Evolutionary conservation across 2,888 invertebrate species (phyloP).

Genomic region (Tanypteryx hageni): DNA sequence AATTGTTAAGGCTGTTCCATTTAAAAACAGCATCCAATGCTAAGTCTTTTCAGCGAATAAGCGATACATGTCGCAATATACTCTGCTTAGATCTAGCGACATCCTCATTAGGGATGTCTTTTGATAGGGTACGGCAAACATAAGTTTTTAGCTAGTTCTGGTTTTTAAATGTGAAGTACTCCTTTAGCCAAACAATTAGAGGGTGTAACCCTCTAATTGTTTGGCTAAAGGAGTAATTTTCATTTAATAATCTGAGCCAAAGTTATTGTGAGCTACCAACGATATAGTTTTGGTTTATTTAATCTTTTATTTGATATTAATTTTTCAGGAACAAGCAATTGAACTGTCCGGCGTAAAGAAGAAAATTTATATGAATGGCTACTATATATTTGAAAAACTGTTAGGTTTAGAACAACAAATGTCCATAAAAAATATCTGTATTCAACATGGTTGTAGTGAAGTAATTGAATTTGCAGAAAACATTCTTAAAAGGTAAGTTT

Average conservation of each 20-base stretch:
- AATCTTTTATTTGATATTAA: too few relatives aligned
- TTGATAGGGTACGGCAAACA: not conserved
- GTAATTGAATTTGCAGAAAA: constrained; percentile 31
- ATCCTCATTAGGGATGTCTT: constrained; percentile 4
- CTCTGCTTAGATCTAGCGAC: constrained; percentile 47
- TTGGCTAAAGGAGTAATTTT: too few relatives aligned
- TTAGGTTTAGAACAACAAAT: constrained; percentile 22
- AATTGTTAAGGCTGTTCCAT: constrained; percentile 22
- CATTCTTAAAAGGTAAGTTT: constrained; percentile 6
- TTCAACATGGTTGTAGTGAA: constrained; percentile 46
- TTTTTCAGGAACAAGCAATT: constrained; percentile 15
- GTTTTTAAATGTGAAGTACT: too few relatives aligned
- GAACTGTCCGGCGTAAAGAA: not conserved
- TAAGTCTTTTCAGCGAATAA: constrained; percentile 16
- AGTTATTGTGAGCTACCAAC: too few relatives aligned
- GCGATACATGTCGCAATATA: constrained; percentile 34
- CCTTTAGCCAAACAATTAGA: too few relatives aligned
- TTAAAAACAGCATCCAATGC: constrained; percentile 34
- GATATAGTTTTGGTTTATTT: too few relatives aligned
- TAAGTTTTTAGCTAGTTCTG: too few relatives aligned
- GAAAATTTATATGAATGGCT: constrained; percentile 20
- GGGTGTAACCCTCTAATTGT: too few relatives aligned
- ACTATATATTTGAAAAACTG: constrained; percentile 50
- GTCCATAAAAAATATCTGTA: constrained; percentile 33
- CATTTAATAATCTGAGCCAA: too few relatives aligned